Evolutionary conservation across 2,888 invertebrate species (phyloP).

Genomic region (Cosmorhoe ocellata): DNA sequence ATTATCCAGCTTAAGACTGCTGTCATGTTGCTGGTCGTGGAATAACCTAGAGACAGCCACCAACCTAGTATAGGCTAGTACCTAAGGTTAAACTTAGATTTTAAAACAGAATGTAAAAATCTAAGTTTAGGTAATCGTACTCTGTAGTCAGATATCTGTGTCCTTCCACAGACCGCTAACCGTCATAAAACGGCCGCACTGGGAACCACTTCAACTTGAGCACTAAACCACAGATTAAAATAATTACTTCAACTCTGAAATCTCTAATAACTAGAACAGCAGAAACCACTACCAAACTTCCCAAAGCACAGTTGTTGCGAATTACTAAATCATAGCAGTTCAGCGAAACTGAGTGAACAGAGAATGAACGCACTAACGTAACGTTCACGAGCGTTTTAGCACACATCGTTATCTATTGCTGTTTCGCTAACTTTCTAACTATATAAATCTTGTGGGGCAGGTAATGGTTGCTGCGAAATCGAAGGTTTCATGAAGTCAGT

Average conservation of each 20-base stretch:
- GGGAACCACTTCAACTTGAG: constrained; percentile 17
- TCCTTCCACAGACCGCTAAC: constrained; percentile 1
- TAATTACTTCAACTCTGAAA: constrained; percentile 30
- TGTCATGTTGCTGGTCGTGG: too few relatives aligned
- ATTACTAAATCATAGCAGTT: constrained; percentile 42
- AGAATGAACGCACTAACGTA: constrained; percentile 11
- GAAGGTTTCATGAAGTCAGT: constrained; percentile 39
- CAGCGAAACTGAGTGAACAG: constrained; percentile 20
- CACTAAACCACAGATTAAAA: constrained; percentile 36
- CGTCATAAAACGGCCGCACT: constrained; percentile 13
- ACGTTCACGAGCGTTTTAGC: constrained; percentile 6
- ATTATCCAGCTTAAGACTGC: too few relatives aligned
- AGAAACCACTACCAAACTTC: constrained; percentile 36
- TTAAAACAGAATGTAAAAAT: too few relatives aligned
- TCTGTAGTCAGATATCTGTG: not conserved
- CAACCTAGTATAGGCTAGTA: too few relatives aligned
- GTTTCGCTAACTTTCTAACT: not conserved
- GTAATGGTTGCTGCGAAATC: constrained; percentile 30
- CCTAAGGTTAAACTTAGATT: too few relatives aligned
- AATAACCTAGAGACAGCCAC: too few relatives aligned
- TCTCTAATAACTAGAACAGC: constrained; percentile 38
- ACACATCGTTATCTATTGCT: constrained; percentile 14
- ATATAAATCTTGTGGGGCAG: constrained; percentile 1
- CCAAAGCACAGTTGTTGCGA: constrained; percentile 42
- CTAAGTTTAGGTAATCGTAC: too few relatives aligned